Conservation (phyloP, 2,888 invertebrate species). For the Pristionchus japonicus region DNA sequence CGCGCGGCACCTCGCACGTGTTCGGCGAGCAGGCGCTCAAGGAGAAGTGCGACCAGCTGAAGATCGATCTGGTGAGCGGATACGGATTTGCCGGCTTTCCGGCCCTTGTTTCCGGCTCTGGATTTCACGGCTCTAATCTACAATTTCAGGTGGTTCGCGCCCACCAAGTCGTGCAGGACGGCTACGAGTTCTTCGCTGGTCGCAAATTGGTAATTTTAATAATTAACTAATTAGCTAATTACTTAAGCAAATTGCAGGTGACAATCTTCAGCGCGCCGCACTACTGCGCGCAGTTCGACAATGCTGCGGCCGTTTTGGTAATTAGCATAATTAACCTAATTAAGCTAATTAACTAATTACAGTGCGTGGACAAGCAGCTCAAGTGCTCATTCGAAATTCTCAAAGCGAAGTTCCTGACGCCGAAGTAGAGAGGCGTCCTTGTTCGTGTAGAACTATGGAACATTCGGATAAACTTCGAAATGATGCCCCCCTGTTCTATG, state of each 20-base stretch:
- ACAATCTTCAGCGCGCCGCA: constrained; percentile 64
- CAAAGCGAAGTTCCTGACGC: constrained; percentile 6
- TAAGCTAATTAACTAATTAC: not conserved
- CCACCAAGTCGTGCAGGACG: constrained; percentile 77
- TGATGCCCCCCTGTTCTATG: not conserved
- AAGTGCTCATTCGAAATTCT: constrained; percentile 45
- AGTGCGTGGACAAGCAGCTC: constrained; percentile 42
- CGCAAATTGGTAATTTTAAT: constrained; percentile 48
- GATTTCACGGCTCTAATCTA: not conserved
- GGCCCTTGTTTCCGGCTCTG: not conserved
- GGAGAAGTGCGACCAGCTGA: constrained; percentile 41
- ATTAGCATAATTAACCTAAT: not conserved
- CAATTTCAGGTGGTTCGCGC: not conserved
- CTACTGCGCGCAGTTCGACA: constrained; percentile 59
- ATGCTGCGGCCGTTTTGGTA: constrained; percentile 52
- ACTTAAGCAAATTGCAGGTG: constrained; percentile 48
- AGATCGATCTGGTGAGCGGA: constrained; percentile 35
- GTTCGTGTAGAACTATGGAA: not conserved
- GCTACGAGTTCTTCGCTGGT: constrained; percentile 59
- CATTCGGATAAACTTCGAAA: not conserved
- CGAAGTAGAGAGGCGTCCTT: not conserved
- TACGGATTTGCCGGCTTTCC: not conserved
- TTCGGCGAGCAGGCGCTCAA: constrained; percentile 44
- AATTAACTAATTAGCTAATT: not conserved
- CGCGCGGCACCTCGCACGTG: constrained; percentile 32